Percentiles rank a stretch among this genome's conserved stretches.
phyloP scores from a whole-genome alignment of 2,797 vertebrate genomes.

The Anas acuta region DNA sequence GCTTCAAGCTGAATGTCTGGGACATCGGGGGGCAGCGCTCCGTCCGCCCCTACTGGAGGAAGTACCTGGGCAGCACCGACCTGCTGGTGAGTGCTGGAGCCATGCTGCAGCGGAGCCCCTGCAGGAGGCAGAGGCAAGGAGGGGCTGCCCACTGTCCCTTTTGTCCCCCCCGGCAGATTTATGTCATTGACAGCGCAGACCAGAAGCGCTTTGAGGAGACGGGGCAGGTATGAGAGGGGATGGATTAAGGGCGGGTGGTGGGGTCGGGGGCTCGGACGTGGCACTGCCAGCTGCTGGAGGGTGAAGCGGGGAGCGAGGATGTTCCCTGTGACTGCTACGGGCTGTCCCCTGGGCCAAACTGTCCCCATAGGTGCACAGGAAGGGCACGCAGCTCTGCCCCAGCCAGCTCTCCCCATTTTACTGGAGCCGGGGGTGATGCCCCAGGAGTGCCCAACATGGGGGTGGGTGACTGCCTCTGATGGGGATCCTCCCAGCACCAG shows the following conservation, averaged over 20 bases:
- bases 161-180: slow-evolving; percentile 80
- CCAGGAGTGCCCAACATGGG: fast-evolving
- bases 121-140: background rate
- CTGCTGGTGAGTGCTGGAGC: slow-evolving; percentile 81
- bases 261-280: fast-evolving
- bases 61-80: slow-evolving; percentile 91
- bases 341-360: background rate
- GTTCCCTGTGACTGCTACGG: fast-evolving
- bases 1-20: slow-evolving; percentile 91
- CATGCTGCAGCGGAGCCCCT: background rate
- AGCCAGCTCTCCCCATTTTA: background rate
- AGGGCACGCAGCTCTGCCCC: background rate
- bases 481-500: background rate
- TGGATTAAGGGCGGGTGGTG: background rate
- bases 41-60: slow-evolving; percentile 90
- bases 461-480: background rate
- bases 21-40: slow-evolving; percentile 91
- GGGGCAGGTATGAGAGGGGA: slow-evolving; percentile 81
- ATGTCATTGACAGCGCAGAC: slow-evolving; percentile 91
- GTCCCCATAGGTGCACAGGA: background rate
- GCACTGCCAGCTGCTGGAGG: background rate
- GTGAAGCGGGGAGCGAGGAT: fast-evolving
- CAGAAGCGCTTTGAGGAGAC: slow-evolving; percentile 93
- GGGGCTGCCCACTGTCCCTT: background rate
- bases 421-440: background rate